These are phyloP conservation scores for Holotrichia oblita DNA, from an alignment of 1,140 invertebrate species.

Conservation along the genomic window DNA sequence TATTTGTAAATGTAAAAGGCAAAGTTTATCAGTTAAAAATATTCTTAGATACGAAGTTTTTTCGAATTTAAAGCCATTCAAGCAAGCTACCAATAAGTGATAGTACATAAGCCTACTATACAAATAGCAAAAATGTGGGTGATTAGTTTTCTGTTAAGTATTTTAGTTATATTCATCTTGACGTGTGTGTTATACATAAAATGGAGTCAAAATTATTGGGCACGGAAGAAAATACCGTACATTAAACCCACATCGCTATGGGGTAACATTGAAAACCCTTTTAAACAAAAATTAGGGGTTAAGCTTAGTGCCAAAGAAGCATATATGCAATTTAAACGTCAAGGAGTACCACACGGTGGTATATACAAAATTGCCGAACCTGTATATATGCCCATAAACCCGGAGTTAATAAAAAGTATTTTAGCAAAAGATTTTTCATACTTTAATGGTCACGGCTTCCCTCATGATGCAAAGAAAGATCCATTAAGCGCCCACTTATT, in stretches of 20 bases:
- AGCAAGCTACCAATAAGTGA: no score
- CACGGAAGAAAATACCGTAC: constrained; percentile 40
- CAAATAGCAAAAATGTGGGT: no score
- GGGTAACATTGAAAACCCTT: constrained; percentile 50
- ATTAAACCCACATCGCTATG: constrained; percentile 41
- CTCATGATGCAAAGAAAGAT: constrained; percentile 60
- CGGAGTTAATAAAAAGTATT: constrained; percentile 64
- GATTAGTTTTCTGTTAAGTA: no score
- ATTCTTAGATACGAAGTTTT: no score
- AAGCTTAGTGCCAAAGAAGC: neutral
- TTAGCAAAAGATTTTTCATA: constrained; percentile 63
- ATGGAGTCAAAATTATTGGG: constrained; percentile 44
- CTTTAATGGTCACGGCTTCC: constrained; percentile 61
- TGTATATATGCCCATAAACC: constrained; percentile 50
- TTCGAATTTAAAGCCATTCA: no score
- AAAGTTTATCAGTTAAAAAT: no score
- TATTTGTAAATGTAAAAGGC: no score
- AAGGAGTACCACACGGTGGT: neutral
- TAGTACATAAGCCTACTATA: no score
- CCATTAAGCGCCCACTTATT: constrained; percentile 63
- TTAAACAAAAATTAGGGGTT: neutral
- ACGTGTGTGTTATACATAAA: neutral
- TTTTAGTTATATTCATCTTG: no score
- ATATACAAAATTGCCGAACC: neutral
- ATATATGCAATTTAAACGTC: neutral